Evolutionary conservation across 2,888 invertebrate genomes (phyloP).

Genomic region (Macroteleia sp.): DNA sequence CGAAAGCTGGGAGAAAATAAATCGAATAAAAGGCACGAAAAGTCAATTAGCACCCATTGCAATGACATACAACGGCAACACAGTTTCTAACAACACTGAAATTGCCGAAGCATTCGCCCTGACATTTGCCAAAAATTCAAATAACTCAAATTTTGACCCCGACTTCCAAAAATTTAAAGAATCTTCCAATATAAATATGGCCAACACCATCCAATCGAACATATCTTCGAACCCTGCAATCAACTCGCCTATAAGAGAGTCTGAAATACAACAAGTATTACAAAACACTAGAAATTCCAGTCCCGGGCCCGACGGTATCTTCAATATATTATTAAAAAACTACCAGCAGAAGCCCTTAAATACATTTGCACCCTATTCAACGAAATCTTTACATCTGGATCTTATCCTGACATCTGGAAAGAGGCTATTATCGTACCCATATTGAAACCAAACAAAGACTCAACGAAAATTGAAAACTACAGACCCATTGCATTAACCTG

Average conservation of each 20-base stretch:
- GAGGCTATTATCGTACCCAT: slow-evolving; percentile 32
- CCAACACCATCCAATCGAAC: too few species aligned
- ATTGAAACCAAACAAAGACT: slow-evolving; percentile 8
- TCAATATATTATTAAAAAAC: slow-evolving; percentile 39
- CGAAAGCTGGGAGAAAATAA: not conserved
- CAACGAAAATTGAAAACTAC: not conserved
- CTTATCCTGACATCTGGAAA: slow-evolving; percentile 23
- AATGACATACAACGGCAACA: too few species aligned
- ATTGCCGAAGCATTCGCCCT: too few species aligned
- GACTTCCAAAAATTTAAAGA: too few species aligned
- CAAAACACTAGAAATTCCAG: not conserved
- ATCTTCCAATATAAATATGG: too few species aligned
- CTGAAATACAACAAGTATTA: not conserved
- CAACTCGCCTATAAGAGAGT: too few species aligned
- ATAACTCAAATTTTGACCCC: too few species aligned
- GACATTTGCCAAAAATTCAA: too few species aligned
- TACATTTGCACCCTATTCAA: not conserved
- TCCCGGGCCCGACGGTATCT: slow-evolving; percentile 57
- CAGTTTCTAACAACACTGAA: too few species aligned
- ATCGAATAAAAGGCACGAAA: not conserved
- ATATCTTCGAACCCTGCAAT: too few species aligned
- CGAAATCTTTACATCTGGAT: not conserved
- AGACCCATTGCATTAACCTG: slow-evolving; percentile 14
- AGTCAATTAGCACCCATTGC: too few species aligned
- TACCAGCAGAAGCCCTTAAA: slow-evolving; percentile 13